Base-by-base conservation (phyloP, 2,888 invertebrate species). In the Eretmocerus hayati region DNA sequence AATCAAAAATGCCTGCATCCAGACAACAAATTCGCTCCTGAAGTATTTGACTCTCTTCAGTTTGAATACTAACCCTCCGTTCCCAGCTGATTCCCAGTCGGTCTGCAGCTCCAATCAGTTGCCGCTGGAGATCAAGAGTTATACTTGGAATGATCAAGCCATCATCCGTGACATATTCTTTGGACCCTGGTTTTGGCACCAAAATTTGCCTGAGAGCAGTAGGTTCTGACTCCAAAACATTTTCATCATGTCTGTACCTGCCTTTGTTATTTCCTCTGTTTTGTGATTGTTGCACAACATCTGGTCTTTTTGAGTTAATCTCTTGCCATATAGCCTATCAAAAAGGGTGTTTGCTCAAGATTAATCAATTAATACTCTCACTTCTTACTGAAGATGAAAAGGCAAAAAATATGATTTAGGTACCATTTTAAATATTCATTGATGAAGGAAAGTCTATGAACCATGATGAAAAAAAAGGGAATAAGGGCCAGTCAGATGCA, bases 201-300 rank as follows among this genome's bases (percentile, higher is more conserved):
- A 76, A 75, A 55, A 90, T 87, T 68, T 85, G 84, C 42, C 83
- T 77, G 59, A 80, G 77, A 19, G 79, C 77, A 5, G 80, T 75
- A 4, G 85, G 83, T 52, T 77, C 74, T 15, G 81, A 75, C 42
- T 78, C 79, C 53, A 93, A 78, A 48, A 92, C 81, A 74, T 90
- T 90, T 74, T 93, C 88, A 75, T 92, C 90, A 72, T 87, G 90
- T 5, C 90, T 80, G 69, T 82, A 87, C 66, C 82, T 81, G 35
- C 66, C 66, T 39, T 54, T 56, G 21, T 51, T 58, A 8, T 57
- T 53, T 15, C 59, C 58, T 40, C 59, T 62, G 46, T 57, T 67
- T 58, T 78, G 78, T 9, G 74, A 72, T 55, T 78, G 75, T 43
- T 73, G 72, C 20, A 83, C 75, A 23, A 81, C 72, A 59, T 83